Evolutionary conservation across 2,797 vertebrate species (phyloP).

Genomic region (Notoglanidium macrostoma): DNA sequence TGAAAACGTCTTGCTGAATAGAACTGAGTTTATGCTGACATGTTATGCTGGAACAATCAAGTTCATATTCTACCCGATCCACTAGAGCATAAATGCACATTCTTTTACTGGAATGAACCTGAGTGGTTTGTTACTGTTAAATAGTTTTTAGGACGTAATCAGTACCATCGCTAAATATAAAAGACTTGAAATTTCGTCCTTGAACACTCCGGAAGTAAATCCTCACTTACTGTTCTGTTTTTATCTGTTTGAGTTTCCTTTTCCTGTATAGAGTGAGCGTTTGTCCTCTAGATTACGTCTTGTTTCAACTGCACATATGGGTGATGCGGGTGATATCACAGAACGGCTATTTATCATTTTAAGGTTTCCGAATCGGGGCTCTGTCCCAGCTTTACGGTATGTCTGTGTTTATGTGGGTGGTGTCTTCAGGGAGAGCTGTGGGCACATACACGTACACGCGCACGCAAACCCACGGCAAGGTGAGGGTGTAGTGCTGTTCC

Average conservation of each 20-base stretch:
- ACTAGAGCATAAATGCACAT: not conserved
- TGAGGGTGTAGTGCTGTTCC: slow-evolving; percentile 31
- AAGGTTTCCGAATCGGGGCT: not conserved
- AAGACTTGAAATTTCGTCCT: not conserved
- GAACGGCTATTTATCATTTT: not conserved
- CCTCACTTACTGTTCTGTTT: too few species aligned
- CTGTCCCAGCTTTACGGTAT: not conserved
- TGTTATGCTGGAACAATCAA: not conserved
- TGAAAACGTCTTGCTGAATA: not conserved
- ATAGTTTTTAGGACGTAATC: not conserved
- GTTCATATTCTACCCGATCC: not conserved
- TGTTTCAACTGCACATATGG: not conserved
- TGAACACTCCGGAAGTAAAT: not conserved
- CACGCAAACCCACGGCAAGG: slow-evolving; percentile 9
- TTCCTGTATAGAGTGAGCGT: not conserved
- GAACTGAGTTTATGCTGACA: not conserved
- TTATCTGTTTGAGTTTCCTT: not conserved
- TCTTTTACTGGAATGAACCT: not conserved
- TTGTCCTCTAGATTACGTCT: not conserved
- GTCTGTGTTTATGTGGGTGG: slow-evolving; percentile 22
- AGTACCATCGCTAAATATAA: not conserved
- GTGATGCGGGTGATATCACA: not conserved
- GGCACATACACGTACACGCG: not conserved
- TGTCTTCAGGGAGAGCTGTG: not conserved
- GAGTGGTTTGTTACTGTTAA: not conserved